These are phyloP conservation scores for Pseudeuparius sepicola DNA, from an alignment of 2,888 invertebrate genomes.

Conservation along the genomic window DNA sequence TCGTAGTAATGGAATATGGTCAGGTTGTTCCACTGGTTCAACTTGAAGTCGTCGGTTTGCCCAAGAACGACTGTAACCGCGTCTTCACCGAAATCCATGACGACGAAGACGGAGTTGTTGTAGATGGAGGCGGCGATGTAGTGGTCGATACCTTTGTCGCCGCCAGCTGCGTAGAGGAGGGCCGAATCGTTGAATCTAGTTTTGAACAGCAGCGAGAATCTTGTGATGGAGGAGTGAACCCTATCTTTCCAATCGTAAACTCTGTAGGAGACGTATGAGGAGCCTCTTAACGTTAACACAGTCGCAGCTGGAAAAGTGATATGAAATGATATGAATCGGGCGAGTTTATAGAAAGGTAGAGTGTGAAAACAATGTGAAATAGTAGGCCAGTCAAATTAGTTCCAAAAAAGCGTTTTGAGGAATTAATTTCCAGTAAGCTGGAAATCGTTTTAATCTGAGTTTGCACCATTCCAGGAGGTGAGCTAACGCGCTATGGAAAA, in stretches of 20 bases:
- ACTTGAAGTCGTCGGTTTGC: slow-evolving; percentile 56
- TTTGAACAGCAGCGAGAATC: slow-evolving; percentile 84
- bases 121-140: slow-evolving; percentile 82
- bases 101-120: slow-evolving; percentile 73
- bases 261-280: slow-evolving; percentile 85
- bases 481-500: too few species aligned
- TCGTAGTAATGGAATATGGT: slow-evolving; percentile 75
- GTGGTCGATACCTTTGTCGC: slow-evolving; percentile 77
- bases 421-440: too few species aligned
- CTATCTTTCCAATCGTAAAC: slow-evolving; percentile 90
- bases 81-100: slow-evolving; percentile 79
- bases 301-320: slow-evolving; percentile 58
- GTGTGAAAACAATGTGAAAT: too few species aligned
- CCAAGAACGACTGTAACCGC: slow-evolving; percentile 55
- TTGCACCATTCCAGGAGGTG: too few species aligned
- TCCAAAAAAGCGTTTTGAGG: too few species aligned
- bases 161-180: slow-evolving; percentile 86
- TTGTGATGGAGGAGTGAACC: slow-evolving; percentile 76
- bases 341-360: too few species aligned
- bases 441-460: too few species aligned
- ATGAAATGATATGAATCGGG: too few species aligned
- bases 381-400: too few species aligned
- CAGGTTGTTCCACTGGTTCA: slow-evolving; percentile 72
- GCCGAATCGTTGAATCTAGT: slow-evolving; percentile 87
- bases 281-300: slow-evolving; percentile 75